Percentiles rank a stretch among this genome's conserved stretches.
phyloP scores from a whole-genome alignment of 2,113 vertebrate species.

The Porphyrio hochstetteri region DNA sequence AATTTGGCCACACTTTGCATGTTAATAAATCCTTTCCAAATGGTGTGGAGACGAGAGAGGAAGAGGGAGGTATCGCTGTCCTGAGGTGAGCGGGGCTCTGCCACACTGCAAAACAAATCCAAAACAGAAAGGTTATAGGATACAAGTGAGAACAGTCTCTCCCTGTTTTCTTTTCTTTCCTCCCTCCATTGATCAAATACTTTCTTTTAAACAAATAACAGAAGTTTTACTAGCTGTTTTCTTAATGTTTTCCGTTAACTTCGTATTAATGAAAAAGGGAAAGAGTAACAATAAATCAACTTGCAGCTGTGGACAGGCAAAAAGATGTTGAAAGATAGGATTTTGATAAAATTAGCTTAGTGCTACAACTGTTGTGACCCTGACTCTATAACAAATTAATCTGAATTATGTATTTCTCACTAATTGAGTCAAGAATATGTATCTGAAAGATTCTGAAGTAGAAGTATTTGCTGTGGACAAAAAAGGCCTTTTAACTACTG shows the following conservation, averaged over 20 bases:
- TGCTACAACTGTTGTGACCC: background rate
- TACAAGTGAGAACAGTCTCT: background rate
- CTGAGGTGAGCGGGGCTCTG: constrained; percentile 74
- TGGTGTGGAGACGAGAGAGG: constrained; percentile 84
- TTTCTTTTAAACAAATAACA: background rate
- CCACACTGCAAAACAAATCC: constrained; percentile 75
- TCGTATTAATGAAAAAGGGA: background rate
- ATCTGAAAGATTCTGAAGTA: background rate
- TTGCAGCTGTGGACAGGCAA: background rate
- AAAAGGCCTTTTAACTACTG: background rate
- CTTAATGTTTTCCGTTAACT: background rate
- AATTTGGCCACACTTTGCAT: constrained; percentile 98
- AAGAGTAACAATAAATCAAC: background rate
- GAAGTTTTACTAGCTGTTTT: background rate
- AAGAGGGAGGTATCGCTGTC: constrained; percentile 86
- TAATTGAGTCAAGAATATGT: background rate
- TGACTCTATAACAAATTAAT: background rate
- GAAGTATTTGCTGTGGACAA: background rate
- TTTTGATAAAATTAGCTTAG: background rate
- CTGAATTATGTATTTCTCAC: background rate
- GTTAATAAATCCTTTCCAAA: constrained; percentile 98
- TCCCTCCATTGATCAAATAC: background rate
- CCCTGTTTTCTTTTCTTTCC: background rate
- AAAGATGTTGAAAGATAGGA: background rate
- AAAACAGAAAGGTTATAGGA: constrained; percentile 25